Evolutionary conservation across 92 coral and sea anemone genomes (phyloP), one percentile per base, ranked within the genome.

Genomic region (Blastomussa wellsi): DNA sequence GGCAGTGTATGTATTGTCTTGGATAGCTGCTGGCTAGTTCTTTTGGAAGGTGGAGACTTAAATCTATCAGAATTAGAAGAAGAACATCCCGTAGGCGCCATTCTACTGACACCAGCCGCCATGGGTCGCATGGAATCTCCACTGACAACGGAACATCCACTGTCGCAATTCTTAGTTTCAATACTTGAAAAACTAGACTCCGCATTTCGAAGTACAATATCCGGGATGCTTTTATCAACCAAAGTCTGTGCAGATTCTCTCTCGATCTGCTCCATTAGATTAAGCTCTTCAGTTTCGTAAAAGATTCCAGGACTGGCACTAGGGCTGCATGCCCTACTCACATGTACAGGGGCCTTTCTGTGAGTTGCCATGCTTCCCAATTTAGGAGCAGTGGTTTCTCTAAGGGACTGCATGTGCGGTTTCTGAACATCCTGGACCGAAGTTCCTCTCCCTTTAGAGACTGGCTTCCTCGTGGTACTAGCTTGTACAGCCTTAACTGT

Each of bases 61-160:
- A 62, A 33, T 26, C 16, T 62, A 0, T 28, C 32, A 26, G 33
- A 11, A n/a, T n/a, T n/a, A 28, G 35, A 28, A 62, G 68, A 33
- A 26, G 33, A 10, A 16, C 68, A 26, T 62, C 35, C 35, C 68
- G 24, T 19, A 64, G 73, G 28, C 48, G 24, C 10, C 8, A 39
- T 9, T 42, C 24, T 29, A 26, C 59, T 28, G 4, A 51, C 9
- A 2, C 75, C 74, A 19, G 76, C 84, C 37, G 84, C 64, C 84
- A 80, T 44, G 17, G 84, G 75, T 26, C 84, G 74, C 75, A 66
- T 39, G 64, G 29, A 59, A 66, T 80, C 76, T 80, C 60, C 84
- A 29, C 70, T 69, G 32, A 39, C 70, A 29, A 80, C 75, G 7
- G 84, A 80, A 42, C 48, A 31, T 7, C 42, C 73, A 31, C 84